Evolutionary conservation across 2,113 vertebrate genomes (phyloP).

Genomic region (Gadus chalcogrammus): DNA sequence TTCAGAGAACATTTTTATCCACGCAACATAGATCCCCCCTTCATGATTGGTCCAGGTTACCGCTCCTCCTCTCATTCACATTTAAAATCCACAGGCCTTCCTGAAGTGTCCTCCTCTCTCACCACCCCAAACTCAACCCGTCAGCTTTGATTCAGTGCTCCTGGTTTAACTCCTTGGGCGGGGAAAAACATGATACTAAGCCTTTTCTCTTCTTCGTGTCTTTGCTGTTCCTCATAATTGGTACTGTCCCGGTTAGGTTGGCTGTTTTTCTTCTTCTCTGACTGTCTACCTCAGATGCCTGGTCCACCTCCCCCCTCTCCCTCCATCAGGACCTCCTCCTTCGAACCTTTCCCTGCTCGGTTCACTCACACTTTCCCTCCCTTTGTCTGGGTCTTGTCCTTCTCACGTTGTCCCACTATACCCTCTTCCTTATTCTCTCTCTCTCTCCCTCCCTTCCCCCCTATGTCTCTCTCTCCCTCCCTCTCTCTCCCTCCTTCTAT

Average conservation of each 20-base stretch:
- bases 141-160: neutral
- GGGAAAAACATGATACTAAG: too few species aligned
- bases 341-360: conserved; percentile 2
- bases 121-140: conserved; percentile 9
- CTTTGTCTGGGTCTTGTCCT: conserved; percentile 39
- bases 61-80: neutral
- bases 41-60: too few species aligned
- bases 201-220: too few species aligned
- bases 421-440: conserved; percentile 22
- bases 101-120: neutral
- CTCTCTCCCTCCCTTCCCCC: conserved; percentile 35
- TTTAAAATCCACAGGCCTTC: neutral
- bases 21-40: too few species aligned
- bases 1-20: too few species aligned
- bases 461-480: conserved; percentile 17
- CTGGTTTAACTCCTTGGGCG: too few species aligned
- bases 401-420: conserved; percentile 39
- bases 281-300: neutral
- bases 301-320: neutral
- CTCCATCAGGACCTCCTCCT: conserved; percentile 13
- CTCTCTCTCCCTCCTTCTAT: conserved; percentile 40
- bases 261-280: neutral
- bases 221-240: too few species aligned
- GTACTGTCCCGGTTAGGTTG: too few species aligned
- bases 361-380: conserved; percentile 32